phyloP scores from a whole-genome alignment of 2,888 invertebrate species.

The Microchrysa polita region DNA sequence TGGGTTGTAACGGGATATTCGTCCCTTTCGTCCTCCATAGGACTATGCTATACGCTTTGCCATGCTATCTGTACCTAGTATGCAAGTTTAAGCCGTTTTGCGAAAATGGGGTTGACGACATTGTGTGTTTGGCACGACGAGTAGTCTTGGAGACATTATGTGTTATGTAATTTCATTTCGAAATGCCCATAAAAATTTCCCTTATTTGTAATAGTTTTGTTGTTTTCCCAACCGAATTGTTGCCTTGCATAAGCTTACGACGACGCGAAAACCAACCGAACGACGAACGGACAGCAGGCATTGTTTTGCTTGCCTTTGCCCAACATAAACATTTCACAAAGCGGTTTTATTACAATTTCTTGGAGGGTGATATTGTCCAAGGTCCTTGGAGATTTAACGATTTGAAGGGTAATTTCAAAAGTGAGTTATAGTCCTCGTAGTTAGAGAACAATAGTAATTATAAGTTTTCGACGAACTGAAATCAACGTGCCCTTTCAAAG shows the following conservation, averaged over 20 bases:
- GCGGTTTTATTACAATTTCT: conserved; percentile 15
- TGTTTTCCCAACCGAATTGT: background rate
- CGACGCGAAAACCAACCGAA: no score
- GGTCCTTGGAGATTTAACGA: background rate
- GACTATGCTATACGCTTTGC: background rate
- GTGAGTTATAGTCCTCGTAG: conserved; percentile 16
- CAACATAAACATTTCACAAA: background rate
- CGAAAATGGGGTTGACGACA: conserved; percentile 23
- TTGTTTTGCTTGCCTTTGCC: background rate
- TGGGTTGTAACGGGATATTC: background rate
- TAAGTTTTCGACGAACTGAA: no score
- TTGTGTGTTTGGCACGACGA: conserved; percentile 16
- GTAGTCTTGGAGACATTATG: conserved; percentile 32
- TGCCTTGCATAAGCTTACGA: background rate
- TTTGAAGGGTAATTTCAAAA: conserved; percentile 3
- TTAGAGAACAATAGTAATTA: background rate
- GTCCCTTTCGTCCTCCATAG: background rate
- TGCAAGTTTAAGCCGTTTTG: no score
- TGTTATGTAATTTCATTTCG: conserved; percentile 29
- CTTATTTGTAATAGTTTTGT: conserved; percentile 28
- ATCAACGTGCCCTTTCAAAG: no score
- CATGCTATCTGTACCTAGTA: background rate
- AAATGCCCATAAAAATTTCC: conserved; percentile 31
- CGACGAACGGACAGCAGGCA: no score
- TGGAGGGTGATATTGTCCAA: background rate